Evolutionary conservation across 2,888 invertebrate genomes (phyloP).

Genomic region (Caenorhabditis sinica): DNA sequence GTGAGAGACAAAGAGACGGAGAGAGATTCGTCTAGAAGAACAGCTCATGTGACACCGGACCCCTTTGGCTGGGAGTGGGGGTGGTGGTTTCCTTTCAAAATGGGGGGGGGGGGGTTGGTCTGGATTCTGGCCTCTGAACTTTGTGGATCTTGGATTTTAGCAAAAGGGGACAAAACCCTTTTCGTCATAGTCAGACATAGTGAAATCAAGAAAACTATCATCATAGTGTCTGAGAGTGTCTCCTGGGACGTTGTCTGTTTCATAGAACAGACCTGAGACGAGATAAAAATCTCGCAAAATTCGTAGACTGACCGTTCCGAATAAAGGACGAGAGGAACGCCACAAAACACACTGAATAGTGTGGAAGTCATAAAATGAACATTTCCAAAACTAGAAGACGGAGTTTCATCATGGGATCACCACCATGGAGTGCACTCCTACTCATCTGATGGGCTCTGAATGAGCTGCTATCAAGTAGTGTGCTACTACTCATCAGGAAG

Average conservation of each 20-base stretch:
- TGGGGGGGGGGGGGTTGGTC: not conserved
- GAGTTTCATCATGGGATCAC: too few relatives aligned
- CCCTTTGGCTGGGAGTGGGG: not conserved
- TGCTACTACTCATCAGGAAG: conserved; percentile 27
- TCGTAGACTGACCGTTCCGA: not conserved
- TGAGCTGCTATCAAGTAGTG: too few relatives aligned
- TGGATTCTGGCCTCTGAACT: conserved; percentile 9
- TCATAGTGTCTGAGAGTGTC: not conserved
- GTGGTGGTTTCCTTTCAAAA: too few relatives aligned
- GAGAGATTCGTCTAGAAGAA: not conserved
- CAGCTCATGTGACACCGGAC: conserved; percentile 24
- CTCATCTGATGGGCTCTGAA: too few relatives aligned
- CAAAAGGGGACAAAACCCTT: not conserved
- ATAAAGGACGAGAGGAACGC: too few relatives aligned
- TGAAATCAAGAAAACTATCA: not conserved
- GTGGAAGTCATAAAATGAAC: too few relatives aligned
- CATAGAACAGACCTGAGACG: conserved; percentile 12
- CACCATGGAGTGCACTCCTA: not conserved
- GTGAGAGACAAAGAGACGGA: not conserved
- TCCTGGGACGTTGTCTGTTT: not conserved
- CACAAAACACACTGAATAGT: too few relatives aligned
- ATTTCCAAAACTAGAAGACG: too few relatives aligned
- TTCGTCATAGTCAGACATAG: too few relatives aligned
- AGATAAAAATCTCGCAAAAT: not conserved
- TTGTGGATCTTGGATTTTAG: not conserved